Evolutionary conservation across 2,888 invertebrate species (phyloP), one percentile per base, ranked within the genome.

Genomic region (Copidosoma aretas): DNA sequence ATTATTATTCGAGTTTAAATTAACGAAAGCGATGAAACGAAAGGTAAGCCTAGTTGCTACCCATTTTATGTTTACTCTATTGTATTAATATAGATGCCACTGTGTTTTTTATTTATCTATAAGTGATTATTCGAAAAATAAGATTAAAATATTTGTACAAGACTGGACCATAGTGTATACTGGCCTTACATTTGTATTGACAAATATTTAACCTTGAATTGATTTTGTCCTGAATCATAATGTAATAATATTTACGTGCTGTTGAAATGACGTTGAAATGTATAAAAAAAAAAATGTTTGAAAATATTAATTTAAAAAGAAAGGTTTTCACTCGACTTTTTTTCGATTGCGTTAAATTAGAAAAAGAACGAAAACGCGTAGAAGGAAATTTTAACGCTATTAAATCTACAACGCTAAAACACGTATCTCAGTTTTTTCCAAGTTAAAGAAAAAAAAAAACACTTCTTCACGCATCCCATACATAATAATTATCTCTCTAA

Each of bases 41-140:
- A 71, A 80, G 80, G 24, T 46, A 80, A 81, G 80, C 80, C 81
- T 80, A 80, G 77, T 78, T 78, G 81, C 81, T 80, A 81, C 79
- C 81, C 73, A 64, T 70, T 71, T 75, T 75, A 60, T 69, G 69
- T 63, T 64, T 60, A 62, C 66, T 67, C 63, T 71, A 58, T 67
- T 64, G 59, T 49, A 64, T 69, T 62, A 67, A 56, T 65, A 24
- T 72, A 72, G 70, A 72, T 72, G 72, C 72, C 72, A 68, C 61
- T 64, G 57, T 63, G 51, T 19, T 15, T 64, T 64, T 59, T 53
- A 56, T 61, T 32, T 52, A 5, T 22, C 32, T 67, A 67, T 46
- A 53, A 43, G 19, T 70, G 41, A 41, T 41, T 41, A 14, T 41
- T n/a, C 19, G 51, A n/a, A 15, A 51, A 51, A n/a, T n/a, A n/a